Evolutionary conservation across 2,888 invertebrate genomes (phyloP), one percentile per base, ranked within the genome.

Genomic region (Hyppa rectilinea): DNA sequence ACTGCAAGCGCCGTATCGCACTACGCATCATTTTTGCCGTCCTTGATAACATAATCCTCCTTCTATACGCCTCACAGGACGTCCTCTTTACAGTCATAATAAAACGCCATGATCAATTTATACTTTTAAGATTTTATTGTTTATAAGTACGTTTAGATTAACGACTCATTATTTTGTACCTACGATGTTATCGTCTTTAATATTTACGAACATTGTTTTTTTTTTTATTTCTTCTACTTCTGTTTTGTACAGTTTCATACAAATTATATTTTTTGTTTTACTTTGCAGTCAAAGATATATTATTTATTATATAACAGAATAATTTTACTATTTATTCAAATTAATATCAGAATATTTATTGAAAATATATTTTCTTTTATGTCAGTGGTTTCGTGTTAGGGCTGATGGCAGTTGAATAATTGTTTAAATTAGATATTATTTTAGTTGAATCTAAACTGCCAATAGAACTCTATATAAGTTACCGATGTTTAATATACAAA

Each of bases 11-110:
- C 90, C 94, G 92, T 95, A 93, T 92, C 94, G 88, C 78, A 92
- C 93, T 84, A 85, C 93, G 92, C 95, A 94, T 85, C 95, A 95
- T 86, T 93, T 90, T 92, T 93, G 92, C 93, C 94, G 94, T 94
- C 95, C 94, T 91, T 94, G 91, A 92, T 84, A 85, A 88, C 87
- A 88, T 85, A 87, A 81, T 85, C 85, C 87, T 81, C 80, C 80
- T 82, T 82, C 80, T 80, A 85, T 86, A 86, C 83, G 88, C 84
- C 83, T 82, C 86, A 86, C 88, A 88, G 92, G 92, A 92, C 90
- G 88, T 82, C 84, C 85, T 87, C 74, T 87, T 82, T 88, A 91
- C 91, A 95, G 93, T 95, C 95, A 94, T 93, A 90, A 88, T 90
- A 91, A 93, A 94, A 92, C 82, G 93, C 95, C 94, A 95, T 94